Percentiles rank a stretch among this genome's conserved stretches.
Conservation (phyloP, 2,888 invertebrate genomes). For the Pyrrhia umbra region DNA sequence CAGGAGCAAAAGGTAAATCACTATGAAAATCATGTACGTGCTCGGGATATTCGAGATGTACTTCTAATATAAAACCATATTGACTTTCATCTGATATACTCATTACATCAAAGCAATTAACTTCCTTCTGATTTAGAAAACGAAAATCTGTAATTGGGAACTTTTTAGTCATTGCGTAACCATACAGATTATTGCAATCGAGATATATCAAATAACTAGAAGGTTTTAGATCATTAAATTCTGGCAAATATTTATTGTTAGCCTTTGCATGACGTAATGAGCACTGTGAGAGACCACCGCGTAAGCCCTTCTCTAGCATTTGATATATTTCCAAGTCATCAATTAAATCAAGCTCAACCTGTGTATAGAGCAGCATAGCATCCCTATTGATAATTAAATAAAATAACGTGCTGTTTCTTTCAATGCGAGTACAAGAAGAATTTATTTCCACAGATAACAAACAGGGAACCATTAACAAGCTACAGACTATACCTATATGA, state of each 20-base stretch:
- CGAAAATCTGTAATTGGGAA: constrained; percentile 1
- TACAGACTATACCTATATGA: no score
- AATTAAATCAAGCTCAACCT: no score
- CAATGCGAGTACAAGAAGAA: no score
- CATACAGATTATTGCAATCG: constrained; percentile 15
- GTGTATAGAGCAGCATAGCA: no score
- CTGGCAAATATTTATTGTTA: constrained; percentile 1
- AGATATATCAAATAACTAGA: constrained; percentile 8
- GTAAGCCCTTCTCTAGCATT: not conserved
- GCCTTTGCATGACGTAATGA: constrained; percentile 10
- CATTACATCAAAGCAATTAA: not conserved
- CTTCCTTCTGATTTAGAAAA: constrained; percentile 1
- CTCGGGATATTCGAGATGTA: constrained; percentile 10
- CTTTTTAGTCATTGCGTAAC: constrained; percentile 4
- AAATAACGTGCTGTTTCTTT: no score
- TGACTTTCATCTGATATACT: not conserved
- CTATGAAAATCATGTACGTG: constrained; percentile 5
- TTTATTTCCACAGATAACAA: no score
- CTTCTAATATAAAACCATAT: constrained; percentile 10
- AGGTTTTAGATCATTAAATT: no score
- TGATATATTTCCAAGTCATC: no score
- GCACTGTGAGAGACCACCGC: not conserved
- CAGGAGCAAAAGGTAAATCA: constrained; percentile 1
- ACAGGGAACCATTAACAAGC: no score
- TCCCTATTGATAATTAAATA: no score